phyloP scores from a whole-genome alignment of 2,888 invertebrate species.

The Aporophyla lueneburgensis region DNA sequence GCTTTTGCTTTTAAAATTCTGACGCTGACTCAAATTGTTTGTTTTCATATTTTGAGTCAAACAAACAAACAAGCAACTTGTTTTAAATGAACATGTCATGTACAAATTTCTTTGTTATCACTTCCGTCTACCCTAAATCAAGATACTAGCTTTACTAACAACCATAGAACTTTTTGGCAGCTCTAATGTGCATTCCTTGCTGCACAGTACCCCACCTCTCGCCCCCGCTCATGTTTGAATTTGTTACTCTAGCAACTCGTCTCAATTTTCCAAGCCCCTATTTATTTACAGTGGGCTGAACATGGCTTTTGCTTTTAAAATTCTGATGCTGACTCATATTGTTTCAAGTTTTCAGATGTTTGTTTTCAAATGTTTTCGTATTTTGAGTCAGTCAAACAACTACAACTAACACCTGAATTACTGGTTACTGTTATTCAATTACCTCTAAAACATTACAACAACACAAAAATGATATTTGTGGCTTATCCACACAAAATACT shows the following conservation, averaged over 20 bases:
- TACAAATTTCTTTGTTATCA: no score
- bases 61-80: background rate
- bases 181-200: background rate
- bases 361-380: background rate
- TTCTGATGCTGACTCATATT: background rate
- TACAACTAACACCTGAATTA: background rate
- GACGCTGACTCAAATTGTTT: background rate
- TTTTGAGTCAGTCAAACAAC: background rate
- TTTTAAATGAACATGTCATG: no score
- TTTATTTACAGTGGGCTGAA: background rate
- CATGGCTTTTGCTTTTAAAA: background rate
- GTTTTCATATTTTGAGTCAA: background rate
- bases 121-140: no score
- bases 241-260: background rate
- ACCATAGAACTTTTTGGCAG: background rate
- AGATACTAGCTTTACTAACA: no score
- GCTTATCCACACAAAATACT: slow-evolving; percentile 6
- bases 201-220: background rate
- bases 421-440: background rate
- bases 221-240: background rate
- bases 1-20: background rate
- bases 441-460: background rate
- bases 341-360: background rate
- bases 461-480: no score
- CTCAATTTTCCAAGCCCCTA: background rate